phyloP scores from a whole-genome alignment of 2,888 invertebrate species.

The Folsomia manolachei region DNA sequence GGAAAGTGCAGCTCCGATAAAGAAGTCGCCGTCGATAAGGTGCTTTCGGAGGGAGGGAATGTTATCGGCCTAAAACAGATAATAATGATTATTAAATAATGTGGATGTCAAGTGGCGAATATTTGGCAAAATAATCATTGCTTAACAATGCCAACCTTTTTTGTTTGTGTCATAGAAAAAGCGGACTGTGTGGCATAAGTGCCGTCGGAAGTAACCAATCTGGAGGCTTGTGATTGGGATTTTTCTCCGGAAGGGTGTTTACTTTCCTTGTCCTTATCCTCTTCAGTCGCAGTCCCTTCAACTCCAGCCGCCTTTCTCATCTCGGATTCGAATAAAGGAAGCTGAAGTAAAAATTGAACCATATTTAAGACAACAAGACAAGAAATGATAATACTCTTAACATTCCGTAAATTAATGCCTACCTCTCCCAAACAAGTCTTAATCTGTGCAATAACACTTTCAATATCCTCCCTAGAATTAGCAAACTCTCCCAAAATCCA shows the following conservation, averaged over 20 bases:
- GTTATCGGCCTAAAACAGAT: slow-evolving; percentile 57
- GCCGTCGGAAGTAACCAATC: slow-evolving; percentile 93
- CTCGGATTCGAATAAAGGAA: slow-evolving; percentile 64
- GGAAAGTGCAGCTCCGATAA: slow-evolving; percentile 87
- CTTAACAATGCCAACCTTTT: slow-evolving; percentile 32
- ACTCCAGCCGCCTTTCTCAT: slow-evolving; percentile 71
- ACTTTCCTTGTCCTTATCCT: slow-evolving; percentile 54
- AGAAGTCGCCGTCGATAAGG: slow-evolving; percentile 91
- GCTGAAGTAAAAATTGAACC: slow-evolving; percentile 51
- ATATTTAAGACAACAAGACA: slow-evolving; percentile 49
- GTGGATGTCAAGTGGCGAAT: too few relatives aligned
- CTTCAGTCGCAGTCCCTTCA: slow-evolving; percentile 58
- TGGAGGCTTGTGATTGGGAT: slow-evolving; percentile 22
- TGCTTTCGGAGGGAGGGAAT: slow-evolving; percentile 80
- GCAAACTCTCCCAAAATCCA: slow-evolving; percentile 99
- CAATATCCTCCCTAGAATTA: slow-evolving; percentile 70
- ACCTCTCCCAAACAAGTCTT: slow-evolving; percentile 71
- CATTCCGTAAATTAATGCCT: slow-evolving; percentile 41
- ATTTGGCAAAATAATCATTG: too few relatives aligned
- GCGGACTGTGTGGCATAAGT: slow-evolving; percentile 98
- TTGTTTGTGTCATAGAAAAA: slow-evolving; percentile 66
- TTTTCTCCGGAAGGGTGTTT: slow-evolving; percentile 1
- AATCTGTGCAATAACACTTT: slow-evolving; percentile 74
- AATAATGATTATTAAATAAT: too few relatives aligned
- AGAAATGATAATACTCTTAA: slow-evolving; percentile 44